A percentile compares a stretch with the other conserved stretches of the same genome.
phyloP scores from a whole-genome alignment of 2,888 invertebrate genomes.

The Luffia ferchaultella region DNA sequence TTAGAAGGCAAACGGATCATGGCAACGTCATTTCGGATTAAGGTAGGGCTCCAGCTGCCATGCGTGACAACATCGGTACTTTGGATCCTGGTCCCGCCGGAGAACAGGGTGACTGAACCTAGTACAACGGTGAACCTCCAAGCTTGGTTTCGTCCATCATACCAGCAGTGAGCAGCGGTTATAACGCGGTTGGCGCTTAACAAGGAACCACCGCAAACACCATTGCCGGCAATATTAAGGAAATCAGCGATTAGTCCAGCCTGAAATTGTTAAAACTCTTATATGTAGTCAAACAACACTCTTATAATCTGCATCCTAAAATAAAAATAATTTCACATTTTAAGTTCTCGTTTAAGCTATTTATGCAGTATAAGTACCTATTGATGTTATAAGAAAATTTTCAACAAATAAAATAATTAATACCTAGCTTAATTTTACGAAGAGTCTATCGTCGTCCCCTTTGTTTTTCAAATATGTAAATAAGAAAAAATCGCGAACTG shows the following conservation, averaged over 20 bases:
- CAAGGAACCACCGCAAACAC: slow-evolving; percentile 13
- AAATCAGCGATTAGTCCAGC: slow-evolving; percentile 19
- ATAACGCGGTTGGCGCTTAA: slow-evolving; percentile 12
- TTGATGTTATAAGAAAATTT: too few species aligned
- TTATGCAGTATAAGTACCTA: not conserved
- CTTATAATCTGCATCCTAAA: not conserved
- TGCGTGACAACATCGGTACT: slow-evolving; percentile 8
- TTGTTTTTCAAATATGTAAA: too few species aligned
- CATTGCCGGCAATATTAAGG: slow-evolving; percentile 12
- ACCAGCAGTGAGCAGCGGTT: slow-evolving; percentile 25
- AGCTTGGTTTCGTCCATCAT: slow-evolving; percentile 17
- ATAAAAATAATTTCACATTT: not conserved
- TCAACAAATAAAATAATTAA: too few species aligned
- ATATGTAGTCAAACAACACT: not conserved
- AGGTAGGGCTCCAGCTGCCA: slow-evolving; percentile 4
- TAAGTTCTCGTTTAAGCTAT: not conserved
- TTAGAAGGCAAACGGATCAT: slow-evolving; percentile 7
- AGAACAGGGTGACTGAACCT: slow-evolving; percentile 16
- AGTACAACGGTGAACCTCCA: slow-evolving; percentile 17
- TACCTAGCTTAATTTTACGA: too few species aligned
- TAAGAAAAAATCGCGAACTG: too few species aligned
- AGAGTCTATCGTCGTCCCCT: too few species aligned
- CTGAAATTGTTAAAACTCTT: slow-evolving; percentile 14
- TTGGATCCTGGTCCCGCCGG: slow-evolving; percentile 6
- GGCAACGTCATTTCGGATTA: slow-evolving; percentile 9